A percentile compares a stretch with the other conserved stretches of the same genome.
These are phyloP conservation scores for Crematogaster levior DNA, from an alignment of 2,888 invertebrate species.

Conservation along the genomic window DNA sequence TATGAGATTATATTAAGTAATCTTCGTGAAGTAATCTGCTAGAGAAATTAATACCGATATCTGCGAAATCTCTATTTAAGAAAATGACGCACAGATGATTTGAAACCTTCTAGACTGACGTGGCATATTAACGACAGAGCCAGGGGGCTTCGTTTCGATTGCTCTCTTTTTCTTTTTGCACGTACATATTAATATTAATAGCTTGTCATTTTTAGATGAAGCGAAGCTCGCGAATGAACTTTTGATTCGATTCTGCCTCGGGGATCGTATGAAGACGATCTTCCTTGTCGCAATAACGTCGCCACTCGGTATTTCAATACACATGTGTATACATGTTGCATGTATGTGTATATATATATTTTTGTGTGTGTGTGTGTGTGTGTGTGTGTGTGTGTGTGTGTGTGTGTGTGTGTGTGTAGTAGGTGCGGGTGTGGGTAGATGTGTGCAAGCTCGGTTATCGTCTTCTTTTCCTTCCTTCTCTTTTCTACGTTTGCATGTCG, in stretches of 20 bases:
- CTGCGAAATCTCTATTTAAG: slow-evolving; percentile 50
- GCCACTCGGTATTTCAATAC: slow-evolving; percentile 46
- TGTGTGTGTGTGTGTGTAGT: background rate
- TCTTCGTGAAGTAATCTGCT: slow-evolving; percentile 22
- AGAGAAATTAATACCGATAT: slow-evolving; percentile 46
- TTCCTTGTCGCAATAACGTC: slow-evolving; percentile 54
- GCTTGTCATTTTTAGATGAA: slow-evolving; percentile 62
- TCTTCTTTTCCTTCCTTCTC: slow-evolving; percentile 23
- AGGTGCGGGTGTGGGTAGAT: background rate
- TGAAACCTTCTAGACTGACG: slow-evolving; percentile 32
- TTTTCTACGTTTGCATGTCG: slow-evolving; percentile 34
- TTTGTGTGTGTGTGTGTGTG: background rate
- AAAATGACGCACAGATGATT: slow-evolving; percentile 37
- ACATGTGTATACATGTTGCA: background rate
- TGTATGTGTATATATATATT: background rate
- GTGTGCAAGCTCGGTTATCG: slow-evolving; percentile 7
- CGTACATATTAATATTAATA: slow-evolving; percentile 66
- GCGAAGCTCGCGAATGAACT: slow-evolving; percentile 58
- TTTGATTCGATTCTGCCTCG: slow-evolving; percentile 66
- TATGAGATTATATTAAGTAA: background rate
- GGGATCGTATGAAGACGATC: slow-evolving; percentile 46
- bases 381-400: no score
- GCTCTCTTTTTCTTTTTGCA: slow-evolving; percentile 41
- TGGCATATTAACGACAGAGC: slow-evolving; percentile 40
- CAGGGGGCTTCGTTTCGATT: slow-evolving; percentile 55